phyloP scores from a whole-genome alignment of 1,140 invertebrate species.

The Musca domestica region DNA sequence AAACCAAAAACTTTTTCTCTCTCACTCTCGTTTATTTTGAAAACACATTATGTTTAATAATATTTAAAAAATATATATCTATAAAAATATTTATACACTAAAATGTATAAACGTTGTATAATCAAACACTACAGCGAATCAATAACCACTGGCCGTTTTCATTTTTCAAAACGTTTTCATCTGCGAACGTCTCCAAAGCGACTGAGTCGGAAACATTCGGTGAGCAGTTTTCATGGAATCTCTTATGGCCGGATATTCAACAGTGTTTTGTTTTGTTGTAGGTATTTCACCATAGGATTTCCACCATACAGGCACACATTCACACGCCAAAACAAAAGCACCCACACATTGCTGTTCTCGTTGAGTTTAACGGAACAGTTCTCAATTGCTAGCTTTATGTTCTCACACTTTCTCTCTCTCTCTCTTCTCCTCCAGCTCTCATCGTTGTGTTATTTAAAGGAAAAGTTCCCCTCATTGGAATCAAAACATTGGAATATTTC shows the following conservation, averaged over 20 bases:
- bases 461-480: too few relatives aligned
- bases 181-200: conserved; percentile 8
- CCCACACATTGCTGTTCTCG: neutral
- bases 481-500: neutral
- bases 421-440: neutral
- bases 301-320: conserved; percentile 5
- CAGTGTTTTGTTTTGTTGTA: neutral
- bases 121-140: too few relatives aligned
- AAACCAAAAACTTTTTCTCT: neutral
- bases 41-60: too few relatives aligned
- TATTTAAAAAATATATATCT: neutral
- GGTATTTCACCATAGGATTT: conserved; percentile 7
- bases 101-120: conserved; percentile 8
- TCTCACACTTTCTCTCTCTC: neutral
- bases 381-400: neutral
- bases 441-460: too few relatives aligned
- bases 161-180: conserved; percentile 10
- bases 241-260: neutral
- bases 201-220: neutral
- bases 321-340: neutral
- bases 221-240: conserved; percentile 1
- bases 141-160: neutral
- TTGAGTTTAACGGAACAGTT: neutral
- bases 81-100: neutral
- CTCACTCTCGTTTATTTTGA: neutral